Base-by-base conservation (phyloP, 2,888 invertebrate species). In the Stenchaetothrips biformis region DNA sequence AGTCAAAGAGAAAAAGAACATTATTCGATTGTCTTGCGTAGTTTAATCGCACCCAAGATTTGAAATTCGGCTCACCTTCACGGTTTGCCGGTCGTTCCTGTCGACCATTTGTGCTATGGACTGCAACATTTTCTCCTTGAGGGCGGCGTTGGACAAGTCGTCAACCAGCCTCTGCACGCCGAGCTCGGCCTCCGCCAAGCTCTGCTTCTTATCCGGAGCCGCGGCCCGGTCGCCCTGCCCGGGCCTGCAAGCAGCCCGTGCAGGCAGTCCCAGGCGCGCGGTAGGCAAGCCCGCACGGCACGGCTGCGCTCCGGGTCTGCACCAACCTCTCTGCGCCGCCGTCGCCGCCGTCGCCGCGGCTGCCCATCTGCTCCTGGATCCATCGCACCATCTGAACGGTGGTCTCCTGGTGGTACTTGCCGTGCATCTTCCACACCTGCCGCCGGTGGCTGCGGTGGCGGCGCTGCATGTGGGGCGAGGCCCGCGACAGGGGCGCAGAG, bases 291-390 rank as follows among this genome's bases (percentile, higher is more conserved):
- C 37, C 37, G 37, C 37, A 37, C 4, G 37, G 37, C 37, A 37
- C n/a, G n/a, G n/a, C n/a, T n/a, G n/a, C n/a, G n/a, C n/a, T n/a
- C n/a, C n/a, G n/a, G 37, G 37, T 37, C 37, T 37, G 18, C 59
- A 59, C 59, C 11, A 16, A 59, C 59, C 59, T 59, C 53, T 13
- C 53, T 53, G 53, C 53, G 13, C 13, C 53, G 8, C 16, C 53
- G 53, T 9, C 49, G 62, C 7, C 67, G 67, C 1, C 67, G 21
- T 11, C 21, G 67, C n/a, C 67, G 67, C n/a, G 4, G 21, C 25
- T 11, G 67, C 25, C 67, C 67, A 74, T 74, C 67, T 74, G 67
- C 21, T 74, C 67, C 67, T 74, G 67, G 67, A 74, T 74, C 67
- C 67, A 74, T 7, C 67, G 67, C 67, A 74, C 67, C 67, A 74